Evolutionary conservation across 2,888 invertebrate genomes (phyloP).

Genomic region (Tachina fera): DNA sequence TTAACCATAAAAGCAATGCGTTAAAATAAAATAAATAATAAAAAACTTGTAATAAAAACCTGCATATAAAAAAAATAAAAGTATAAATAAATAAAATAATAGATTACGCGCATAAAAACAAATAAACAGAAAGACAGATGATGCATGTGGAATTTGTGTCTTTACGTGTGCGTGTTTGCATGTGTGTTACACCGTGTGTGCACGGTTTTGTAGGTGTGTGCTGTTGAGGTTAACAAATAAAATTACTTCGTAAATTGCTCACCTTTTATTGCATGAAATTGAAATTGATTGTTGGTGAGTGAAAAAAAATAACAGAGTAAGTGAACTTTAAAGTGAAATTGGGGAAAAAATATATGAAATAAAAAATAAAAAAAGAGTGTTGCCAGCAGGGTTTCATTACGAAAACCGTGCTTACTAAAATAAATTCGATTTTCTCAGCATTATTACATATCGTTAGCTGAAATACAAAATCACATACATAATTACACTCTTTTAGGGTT

Average conservation of each 20-base stretch:
- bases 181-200: not conserved
- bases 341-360: not conserved
- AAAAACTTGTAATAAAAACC: not conserved
- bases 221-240: conserved; percentile 30
- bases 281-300: conserved; percentile 33
- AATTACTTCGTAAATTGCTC: conserved; percentile 40
- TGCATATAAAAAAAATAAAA: conserved; percentile 6
- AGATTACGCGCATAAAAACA: conserved; percentile 16
- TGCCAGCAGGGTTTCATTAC: too few species aligned
- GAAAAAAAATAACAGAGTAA: not conserved
- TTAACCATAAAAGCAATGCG: not conserved
- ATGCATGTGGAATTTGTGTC: conserved; percentile 1
- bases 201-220: not conserved
- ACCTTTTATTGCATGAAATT: conserved; percentile 44
- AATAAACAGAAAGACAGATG: conserved; percentile 21
- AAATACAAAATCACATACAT: too few species aligned
- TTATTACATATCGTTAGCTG: too few species aligned
- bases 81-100: conserved; percentile 22
- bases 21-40: not conserved
- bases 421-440: too few species aligned
- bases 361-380: conserved; percentile 1
- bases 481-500: too few species aligned
- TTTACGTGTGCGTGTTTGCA: not conserved
- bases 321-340: conserved; percentile 42
- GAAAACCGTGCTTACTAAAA: too few species aligned